Percentiles rank a stretch among this genome's conserved stretches.
Evolutionary conservation across 2,113 vertebrate genomes (phyloP).

Genomic region (Poicephalus meyeri): DNA sequence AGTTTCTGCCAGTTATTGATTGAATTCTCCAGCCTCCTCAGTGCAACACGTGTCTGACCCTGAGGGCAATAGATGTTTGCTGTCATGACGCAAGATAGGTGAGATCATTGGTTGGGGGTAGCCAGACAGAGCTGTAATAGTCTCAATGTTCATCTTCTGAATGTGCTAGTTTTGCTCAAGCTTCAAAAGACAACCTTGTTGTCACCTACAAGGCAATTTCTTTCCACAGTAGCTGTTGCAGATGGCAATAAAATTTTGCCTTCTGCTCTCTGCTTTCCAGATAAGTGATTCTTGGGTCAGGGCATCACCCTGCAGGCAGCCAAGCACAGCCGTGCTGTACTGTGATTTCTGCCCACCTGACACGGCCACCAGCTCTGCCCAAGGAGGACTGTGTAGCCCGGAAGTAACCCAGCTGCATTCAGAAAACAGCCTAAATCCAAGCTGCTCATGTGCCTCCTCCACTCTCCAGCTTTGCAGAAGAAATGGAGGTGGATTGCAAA

Average conservation of each 20-base stretch:
- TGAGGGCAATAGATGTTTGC: neutral
- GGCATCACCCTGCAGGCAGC: neutral
- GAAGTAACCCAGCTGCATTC: neutral
- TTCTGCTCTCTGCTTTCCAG: neutral
- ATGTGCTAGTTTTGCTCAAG: neutral
- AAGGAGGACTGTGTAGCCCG: neutral
- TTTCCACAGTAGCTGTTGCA: neutral
- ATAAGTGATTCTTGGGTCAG: neutral
- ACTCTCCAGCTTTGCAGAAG: neutral
- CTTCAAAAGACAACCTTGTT: neutral
- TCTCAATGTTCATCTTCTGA: neutral
- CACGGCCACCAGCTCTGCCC: neutral
- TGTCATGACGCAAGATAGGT: accelerated
- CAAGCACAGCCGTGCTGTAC: neutral
- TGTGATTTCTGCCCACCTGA: neutral
- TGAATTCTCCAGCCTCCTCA: neutral
- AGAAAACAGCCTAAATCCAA: neutral
- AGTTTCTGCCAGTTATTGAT: neutral
- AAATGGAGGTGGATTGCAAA: neutral
- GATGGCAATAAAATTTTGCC: neutral
- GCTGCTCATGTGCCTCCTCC: neutral
- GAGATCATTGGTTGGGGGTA: neutral
- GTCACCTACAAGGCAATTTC: neutral
- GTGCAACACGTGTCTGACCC: neutral
- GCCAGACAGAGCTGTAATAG: neutral